Percentiles rank a stretch among this genome's conserved stretches.
phyloP scores from a whole-genome alignment of 1,140 invertebrate genomes.

The Drosophila ironensis region DNA sequence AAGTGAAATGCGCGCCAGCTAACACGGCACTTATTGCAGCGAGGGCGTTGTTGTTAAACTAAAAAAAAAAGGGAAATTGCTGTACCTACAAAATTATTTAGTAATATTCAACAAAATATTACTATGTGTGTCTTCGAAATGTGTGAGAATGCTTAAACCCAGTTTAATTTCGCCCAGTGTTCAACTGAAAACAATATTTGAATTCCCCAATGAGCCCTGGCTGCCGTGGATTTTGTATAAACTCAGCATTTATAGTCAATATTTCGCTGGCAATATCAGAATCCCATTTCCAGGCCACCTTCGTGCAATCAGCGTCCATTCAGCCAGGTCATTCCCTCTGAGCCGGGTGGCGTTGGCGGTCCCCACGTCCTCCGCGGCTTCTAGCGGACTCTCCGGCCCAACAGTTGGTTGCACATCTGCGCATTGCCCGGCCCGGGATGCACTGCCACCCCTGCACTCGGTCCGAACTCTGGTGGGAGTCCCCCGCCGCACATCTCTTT shows the following conservation, averaged over 20 bases:
- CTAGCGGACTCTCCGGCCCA: conserved; percentile 35
- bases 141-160: too few species aligned
- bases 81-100: too few species aligned
- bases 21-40: neutral
- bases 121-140: too few species aligned
- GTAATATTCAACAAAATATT: too few species aligned
- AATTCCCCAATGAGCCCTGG: neutral
- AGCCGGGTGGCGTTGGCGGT: neutral
- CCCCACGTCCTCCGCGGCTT: conserved; percentile 27
- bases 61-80: too few species aligned
- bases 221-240: conserved; percentile 2
- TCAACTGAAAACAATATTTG: neutral
- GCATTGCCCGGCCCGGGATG: conserved; percentile 4
- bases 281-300: conserved; percentile 13
- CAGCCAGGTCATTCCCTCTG: conserved; percentile 44
- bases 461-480: conserved; percentile 1
- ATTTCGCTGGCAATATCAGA: conserved; percentile 16
- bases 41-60: neutral
- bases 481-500: conserved; percentile 6
- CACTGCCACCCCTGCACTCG: neutral
- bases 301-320: conserved; percentile 56
- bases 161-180: conserved; percentile 5
- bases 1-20: neutral
- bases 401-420: conserved; percentile 71
- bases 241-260: conserved; percentile 18